Base-by-base conservation (phyloP, 2,888 invertebrate species). In the Tetrapedia diversipes region DNA sequence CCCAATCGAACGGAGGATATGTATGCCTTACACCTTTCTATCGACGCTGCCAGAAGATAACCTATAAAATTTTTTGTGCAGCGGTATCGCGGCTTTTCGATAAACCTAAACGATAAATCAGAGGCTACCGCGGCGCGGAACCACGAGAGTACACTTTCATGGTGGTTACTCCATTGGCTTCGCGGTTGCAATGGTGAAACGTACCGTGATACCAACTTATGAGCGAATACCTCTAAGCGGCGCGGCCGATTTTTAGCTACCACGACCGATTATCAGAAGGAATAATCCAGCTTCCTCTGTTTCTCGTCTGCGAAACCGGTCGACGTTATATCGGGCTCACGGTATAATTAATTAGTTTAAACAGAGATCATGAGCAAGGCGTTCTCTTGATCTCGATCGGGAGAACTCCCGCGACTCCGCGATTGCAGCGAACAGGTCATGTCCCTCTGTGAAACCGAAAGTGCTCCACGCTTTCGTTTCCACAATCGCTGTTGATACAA, bases 91-190 rank as follows among this genome's bases (percentile, higher is more conserved):
- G 66, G 29, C 34, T 43, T 68, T 45, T 27, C 76, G 74, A 79
- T 77, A 74, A 81, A 79, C 77, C 66, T 65, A 27, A n/a, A n/a
- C 60, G 79, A 79, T 77, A 82, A 81, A 68, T 74, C 74, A 51
- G n/a, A n/a, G 59, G 63, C 82, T 79, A 81, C 70, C 53, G 67
- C 61, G 57, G 39, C 54, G 24, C 43, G 59, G 61, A 65, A 56
- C 53, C 27, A 1, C 37, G 34, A 43, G 60, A 34, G 39, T 45
- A 45, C 39, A 60, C 22, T 65, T 64, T 61, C 56, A 43, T 60
- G 19, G 27, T 14, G 29, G 16, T 39, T 19, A 34, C 37, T n/a
- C 47, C 43, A 68, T 41, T 49, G 19, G 56, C 24, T 60, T 39
- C 49, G 41, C 27, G 54, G n/a, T 69, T 65, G n/a, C 32, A n/a